Evolutionary conservation across 2,888 invertebrate genomes (phyloP).

Genomic region (Dichetophora obliterata): DNA sequence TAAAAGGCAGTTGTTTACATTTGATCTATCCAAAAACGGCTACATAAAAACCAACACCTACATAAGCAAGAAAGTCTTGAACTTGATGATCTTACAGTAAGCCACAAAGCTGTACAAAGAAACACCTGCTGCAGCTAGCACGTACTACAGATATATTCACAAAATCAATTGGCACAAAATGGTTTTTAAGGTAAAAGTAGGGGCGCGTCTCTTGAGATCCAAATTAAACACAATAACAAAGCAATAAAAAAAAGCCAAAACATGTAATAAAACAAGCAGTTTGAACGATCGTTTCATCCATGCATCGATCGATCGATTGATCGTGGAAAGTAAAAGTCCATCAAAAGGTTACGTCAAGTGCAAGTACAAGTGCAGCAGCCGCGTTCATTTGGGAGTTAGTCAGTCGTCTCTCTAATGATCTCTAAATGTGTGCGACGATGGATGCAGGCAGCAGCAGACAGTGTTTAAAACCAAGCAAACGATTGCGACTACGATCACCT

Average conservation of each 20-base stretch:
- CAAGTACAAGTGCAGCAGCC: slow-evolving; percentile 28
- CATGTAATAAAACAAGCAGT: background rate
- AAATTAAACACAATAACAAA: slow-evolving; percentile 17
- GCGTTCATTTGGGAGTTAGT: slow-evolving; percentile 13
- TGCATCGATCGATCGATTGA: slow-evolving; percentile 7
- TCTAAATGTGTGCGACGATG: slow-evolving; percentile 9
- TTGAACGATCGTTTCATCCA: background rate
- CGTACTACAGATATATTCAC: slow-evolving; percentile 14
- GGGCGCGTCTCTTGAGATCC: slow-evolving; percentile 37
- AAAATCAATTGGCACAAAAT: slow-evolving; percentile 31
- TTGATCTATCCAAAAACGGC: background rate
- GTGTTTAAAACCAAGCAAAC: slow-evolving; percentile 1
- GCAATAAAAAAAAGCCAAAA: background rate
- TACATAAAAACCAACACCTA: background rate
- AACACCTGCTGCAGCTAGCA: slow-evolving; percentile 32
- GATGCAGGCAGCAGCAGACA: background rate
- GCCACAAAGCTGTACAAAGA: background rate
- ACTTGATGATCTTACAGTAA: background rate
- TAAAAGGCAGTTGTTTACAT: background rate
- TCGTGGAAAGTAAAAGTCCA: slow-evolving; percentile 55
- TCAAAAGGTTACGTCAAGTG: slow-evolving; percentile 32
- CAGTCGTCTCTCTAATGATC: slow-evolving; percentile 20
- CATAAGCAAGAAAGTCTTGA: background rate
- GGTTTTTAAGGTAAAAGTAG: slow-evolving; percentile 39
- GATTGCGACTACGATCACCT: background rate